A percentile compares a stretch with the other conserved stretches of the same genome.
Conservation (phyloP, 2,888 invertebrate species). For the Cancer borealis region DNA sequence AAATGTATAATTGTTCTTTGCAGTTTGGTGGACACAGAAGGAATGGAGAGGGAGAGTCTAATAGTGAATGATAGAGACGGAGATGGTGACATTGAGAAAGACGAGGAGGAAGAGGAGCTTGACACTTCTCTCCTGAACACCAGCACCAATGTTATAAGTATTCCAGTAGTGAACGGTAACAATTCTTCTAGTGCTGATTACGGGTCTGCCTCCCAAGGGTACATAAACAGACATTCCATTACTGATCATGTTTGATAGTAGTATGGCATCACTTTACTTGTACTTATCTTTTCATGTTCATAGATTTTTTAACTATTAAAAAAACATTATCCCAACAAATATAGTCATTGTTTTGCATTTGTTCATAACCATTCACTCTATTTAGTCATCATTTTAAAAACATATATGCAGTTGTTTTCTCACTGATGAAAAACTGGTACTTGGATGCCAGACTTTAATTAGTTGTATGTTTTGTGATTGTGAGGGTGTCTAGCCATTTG, state of each 20-base stretch:
- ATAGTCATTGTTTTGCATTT: background rate
- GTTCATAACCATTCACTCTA: slow-evolving; percentile 3
- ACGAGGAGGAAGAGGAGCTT: slow-evolving; percentile 66
- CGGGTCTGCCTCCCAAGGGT: background rate
- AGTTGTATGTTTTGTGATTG: background rate
- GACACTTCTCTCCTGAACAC: slow-evolving; percentile 61
- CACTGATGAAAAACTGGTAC: background rate
- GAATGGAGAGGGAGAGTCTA: slow-evolving; percentile 67
- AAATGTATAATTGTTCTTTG: background rate
- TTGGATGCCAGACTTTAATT: background rate
- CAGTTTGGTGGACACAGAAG: slow-evolving; percentile 72
- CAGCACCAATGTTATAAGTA: slow-evolving; percentile 13
- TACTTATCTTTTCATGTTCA: background rate
- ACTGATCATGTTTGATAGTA: slow-evolving; percentile 59
- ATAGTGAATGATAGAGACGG: slow-evolving; percentile 64
- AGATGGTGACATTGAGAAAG: slow-evolving; percentile 46
- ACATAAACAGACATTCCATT: background rate
- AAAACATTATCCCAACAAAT: background rate
- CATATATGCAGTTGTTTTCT: background rate
- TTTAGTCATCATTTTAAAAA: background rate
- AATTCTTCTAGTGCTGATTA: slow-evolving; percentile 36
- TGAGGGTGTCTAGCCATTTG: background rate
- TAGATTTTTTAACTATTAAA: background rate
- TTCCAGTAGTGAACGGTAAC: background rate
- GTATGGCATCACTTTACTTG: background rate